Base-by-base conservation (phyloP, 64 coral and sea anemone genomes). In the Montipora cactus region DNA sequence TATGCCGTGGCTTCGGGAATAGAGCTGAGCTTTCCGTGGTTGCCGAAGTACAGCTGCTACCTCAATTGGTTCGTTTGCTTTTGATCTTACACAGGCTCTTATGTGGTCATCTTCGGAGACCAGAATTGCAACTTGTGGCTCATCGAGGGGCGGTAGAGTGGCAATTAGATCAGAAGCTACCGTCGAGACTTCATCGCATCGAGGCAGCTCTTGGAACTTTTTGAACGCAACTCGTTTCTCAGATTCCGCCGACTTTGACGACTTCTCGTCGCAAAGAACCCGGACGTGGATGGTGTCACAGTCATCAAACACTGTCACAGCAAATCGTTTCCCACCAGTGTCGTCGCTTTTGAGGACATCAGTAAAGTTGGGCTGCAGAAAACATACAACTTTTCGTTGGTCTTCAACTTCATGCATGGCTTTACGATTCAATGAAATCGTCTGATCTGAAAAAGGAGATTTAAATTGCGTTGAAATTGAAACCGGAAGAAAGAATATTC, bases 1-100 rank as follows among this genome's bases (percentile, higher is more conserved):
- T 55, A 98, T 93, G 14, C 96, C 96, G 79, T 94, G 95, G 48
- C 96, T 98, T 88, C 96, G 79, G 6, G 96, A 98, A 45, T 98
- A 98, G 10, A 98, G 97, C 11, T 95, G 91, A 5, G 83, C 88
- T 73, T 91, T 98, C 12, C 94, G 90, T 3, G 97, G 97, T 49
- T 98, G 94, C 19, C 89, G 83, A 15, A 98, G 76, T 9, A 98
- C 91, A 61, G 77, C 75, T 18, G 91, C 91, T 89, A 89, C 52
- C 83, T 45, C 86, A 44, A 93, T 6, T 9, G 88, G 28, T 28
- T 88, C 81, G 44, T 49, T 72, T 12, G 80, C 62, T 7, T 85
- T 88, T 16, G 70, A 45, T 93, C 87, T 86, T 4, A 95, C 87
- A 59, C 74, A 98, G 11, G 88, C 97, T 75, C 87, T 92, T 46